Base-by-base conservation (phyloP, 2,888 invertebrate genomes). In the Aethes cnicana region DNA sequence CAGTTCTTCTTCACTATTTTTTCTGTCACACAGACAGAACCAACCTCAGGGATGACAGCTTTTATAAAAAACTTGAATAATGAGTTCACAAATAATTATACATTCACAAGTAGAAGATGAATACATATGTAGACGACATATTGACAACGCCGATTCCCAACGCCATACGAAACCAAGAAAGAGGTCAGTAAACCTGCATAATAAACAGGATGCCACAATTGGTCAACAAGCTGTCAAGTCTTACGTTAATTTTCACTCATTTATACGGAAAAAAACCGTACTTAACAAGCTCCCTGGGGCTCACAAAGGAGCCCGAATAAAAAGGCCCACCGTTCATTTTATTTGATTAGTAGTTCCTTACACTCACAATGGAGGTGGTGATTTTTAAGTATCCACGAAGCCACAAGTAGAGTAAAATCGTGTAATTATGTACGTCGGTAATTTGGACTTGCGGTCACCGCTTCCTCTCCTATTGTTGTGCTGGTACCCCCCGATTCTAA, bases 381-480 rank as follows among this genome's bases (percentile, higher is more conserved):
- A 86, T 83, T 83, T 74, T 63, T 68, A 71, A 63, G 65, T 58
- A 62, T 66, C 75, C 72, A 67, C 69, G 70, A 70, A 70, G 66
- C 84, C 84, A 73, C 85, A 81, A 86, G 86, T 86, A 86, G 76
- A 78, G 79, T 77, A 73, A 78, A 77, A 78, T 79, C 76, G 68
- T 85, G 72, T 88, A 86, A 88, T 88, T 88, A 88, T 72, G 83
- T 81, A 74, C 66, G 77, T 69, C 56, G 66, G 73, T 76, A 81
- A 83, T 86, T 87, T 64, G 64, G 72, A 74, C 82, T 84, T 87
- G 88, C 76, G 87, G 88, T 86, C 69, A 65, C 66, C 60, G 71
- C 79, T 88, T 87, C 88, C 88, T 87, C 81, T 75, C 79, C 80
- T 68, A 84, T 88, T 88, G 88, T 88, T n/a, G n/a, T n/a, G n/a